Conservation (phyloP, 2,888 invertebrate species). For the Zootermopsis nevadensis region DNA sequence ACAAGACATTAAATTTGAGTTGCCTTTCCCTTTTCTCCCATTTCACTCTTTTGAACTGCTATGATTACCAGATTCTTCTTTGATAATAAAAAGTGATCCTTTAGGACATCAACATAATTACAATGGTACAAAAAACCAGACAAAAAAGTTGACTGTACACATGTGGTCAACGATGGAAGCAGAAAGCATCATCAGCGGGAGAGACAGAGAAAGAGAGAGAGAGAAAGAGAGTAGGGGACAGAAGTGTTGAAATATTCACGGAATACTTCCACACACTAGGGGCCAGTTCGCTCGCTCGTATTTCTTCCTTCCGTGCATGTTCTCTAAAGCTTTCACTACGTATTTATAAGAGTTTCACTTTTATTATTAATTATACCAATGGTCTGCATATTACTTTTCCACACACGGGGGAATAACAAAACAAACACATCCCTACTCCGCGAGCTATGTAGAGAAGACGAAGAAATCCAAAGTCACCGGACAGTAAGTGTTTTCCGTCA, state of each 20-base stretch:
- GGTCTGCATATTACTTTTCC: slow-evolving; percentile 20
- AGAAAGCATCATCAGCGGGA: slow-evolving; percentile 42
- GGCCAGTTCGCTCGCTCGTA: slow-evolving; percentile 30
- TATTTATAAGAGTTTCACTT: slow-evolving; percentile 42
- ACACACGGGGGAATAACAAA: slow-evolving; percentile 47
- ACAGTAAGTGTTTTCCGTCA: slow-evolving; percentile 12
- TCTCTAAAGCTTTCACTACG: slow-evolving; percentile 51
- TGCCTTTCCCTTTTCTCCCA: slow-evolving; percentile 38
- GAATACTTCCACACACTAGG: slow-evolving; percentile 58
- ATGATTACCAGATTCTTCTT: slow-evolving; percentile 9
- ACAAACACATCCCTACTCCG: slow-evolving; percentile 45
- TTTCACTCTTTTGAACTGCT: slow-evolving; percentile 27
- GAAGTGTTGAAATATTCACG: slow-evolving; percentile 60
- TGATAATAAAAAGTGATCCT: slow-evolving; percentile 42
- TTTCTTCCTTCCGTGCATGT: slow-evolving; percentile 41
- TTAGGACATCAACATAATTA: slow-evolving; percentile 44
- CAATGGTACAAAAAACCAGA: slow-evolving; percentile 44
- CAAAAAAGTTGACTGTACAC: slow-evolving; percentile 43
- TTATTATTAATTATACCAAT: slow-evolving; percentile 27
- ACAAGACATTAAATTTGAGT: slow-evolving; percentile 45
- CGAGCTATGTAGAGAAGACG: slow-evolving; percentile 34
- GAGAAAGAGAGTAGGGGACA: slow-evolving; percentile 4
- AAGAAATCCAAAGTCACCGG: slow-evolving; percentile 37
- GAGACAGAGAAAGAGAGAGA: slow-evolving; percentile 36
- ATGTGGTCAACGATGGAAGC: slow-evolving; percentile 47